Evolutionary conservation across 2,888 invertebrate species (phyloP).

Genomic region (Apodemia mormo): DNA sequence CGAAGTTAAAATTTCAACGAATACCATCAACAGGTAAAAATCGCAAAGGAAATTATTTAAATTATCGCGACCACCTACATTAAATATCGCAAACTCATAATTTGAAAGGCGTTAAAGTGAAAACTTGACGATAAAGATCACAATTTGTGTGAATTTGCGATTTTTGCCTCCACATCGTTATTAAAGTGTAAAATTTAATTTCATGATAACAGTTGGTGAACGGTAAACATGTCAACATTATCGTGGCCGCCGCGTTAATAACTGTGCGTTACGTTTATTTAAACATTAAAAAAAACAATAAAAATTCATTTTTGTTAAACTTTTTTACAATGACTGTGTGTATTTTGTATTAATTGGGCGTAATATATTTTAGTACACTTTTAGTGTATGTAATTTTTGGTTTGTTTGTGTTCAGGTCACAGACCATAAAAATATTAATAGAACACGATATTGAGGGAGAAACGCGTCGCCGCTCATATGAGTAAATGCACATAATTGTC

Average conservation of each 20-base stretch:
- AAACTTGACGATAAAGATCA: conserved; percentile 45
- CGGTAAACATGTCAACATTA: conserved; percentile 28
- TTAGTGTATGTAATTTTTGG: not conserved
- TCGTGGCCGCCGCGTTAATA: not conserved
- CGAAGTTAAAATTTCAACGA: not conserved
- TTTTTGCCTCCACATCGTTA: conserved; percentile 45
- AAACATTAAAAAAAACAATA: conserved; percentile 8
- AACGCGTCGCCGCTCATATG: no score
- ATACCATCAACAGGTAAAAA: not conserved
- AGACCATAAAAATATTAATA: no score
- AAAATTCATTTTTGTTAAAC: conserved; percentile 9
- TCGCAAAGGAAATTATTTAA: conserved; percentile 4
- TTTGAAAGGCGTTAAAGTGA: conserved; percentile 9
- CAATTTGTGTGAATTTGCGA: conserved; percentile 48
- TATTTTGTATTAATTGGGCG: not conserved
- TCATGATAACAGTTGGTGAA: conserved; percentile 41
- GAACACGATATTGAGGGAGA: no score
- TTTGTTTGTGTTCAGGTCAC: no score
- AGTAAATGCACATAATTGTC: no score
- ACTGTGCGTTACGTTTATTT: conserved; percentile 2
- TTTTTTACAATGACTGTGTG: not conserved
- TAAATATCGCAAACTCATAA: conserved; percentile 13
- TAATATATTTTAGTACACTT: not conserved
- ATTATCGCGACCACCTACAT: conserved; percentile 7
- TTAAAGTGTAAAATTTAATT: conserved; percentile 44